Evolutionary conservation across 2,888 invertebrate species (phyloP).

Genomic region (Perizoma flavofasciatum): DNA sequence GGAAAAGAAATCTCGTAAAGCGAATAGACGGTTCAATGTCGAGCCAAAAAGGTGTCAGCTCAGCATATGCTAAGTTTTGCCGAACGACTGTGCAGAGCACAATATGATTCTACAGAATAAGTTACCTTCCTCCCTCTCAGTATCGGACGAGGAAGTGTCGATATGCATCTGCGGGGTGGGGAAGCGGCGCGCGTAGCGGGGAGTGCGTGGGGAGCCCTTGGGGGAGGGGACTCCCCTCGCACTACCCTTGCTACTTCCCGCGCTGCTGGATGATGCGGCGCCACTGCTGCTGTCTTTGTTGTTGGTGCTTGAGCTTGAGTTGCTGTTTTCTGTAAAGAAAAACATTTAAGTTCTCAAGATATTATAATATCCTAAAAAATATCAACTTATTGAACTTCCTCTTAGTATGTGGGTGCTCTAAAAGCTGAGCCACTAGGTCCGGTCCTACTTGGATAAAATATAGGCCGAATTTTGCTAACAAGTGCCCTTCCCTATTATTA

Average conservation of each 20-base stretch:
- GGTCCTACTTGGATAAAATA: too few relatives aligned
- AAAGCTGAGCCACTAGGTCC: too few relatives aligned
- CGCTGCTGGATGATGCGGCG: constrained; percentile 55
- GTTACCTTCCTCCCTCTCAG: constrained; percentile 82
- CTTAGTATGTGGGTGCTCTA: too few relatives aligned
- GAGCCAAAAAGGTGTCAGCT: too few relatives aligned
- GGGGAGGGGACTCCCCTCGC: constrained; percentile 33
- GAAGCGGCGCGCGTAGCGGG: constrained; percentile 57
- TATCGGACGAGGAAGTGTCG: constrained; percentile 84
- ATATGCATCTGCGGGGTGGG: constrained; percentile 26
- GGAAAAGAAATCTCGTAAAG: too few relatives aligned
- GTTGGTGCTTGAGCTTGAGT: constrained; percentile 34
- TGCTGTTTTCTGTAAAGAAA: constrained; percentile 37
- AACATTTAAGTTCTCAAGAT: not conserved
- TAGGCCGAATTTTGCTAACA: too few relatives aligned
- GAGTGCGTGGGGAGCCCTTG: constrained; percentile 53
- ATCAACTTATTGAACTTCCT: too few relatives aligned
- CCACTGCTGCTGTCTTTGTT: constrained; percentile 59
- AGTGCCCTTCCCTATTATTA: too few relatives aligned
- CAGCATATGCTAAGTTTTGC: too few relatives aligned
- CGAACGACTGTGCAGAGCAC: too few relatives aligned
- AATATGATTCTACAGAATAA: not conserved
- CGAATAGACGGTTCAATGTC: too few relatives aligned
- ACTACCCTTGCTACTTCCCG: constrained; percentile 47
- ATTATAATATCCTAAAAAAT: too few relatives aligned